phyloP scores from a whole-genome alignment of 2,797 vertebrate species.

The Enteromius anoplus region DNA sequence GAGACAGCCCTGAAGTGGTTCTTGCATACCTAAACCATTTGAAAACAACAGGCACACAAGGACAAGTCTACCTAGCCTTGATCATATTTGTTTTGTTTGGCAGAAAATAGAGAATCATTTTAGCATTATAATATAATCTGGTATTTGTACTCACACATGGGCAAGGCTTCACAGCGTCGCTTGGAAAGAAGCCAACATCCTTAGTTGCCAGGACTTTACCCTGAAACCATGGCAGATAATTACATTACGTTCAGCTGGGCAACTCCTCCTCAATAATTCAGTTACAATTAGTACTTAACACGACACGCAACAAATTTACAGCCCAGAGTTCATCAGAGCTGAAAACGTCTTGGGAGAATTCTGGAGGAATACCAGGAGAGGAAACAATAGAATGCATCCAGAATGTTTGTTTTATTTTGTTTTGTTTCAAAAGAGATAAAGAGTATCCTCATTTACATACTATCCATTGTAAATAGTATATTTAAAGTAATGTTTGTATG shows the following conservation, averaged over 20 bases:
- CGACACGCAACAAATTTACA: slow-evolving; percentile 64
- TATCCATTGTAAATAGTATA: background rate
- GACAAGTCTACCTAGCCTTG: slow-evolving; percentile 33
- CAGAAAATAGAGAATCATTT: slow-evolving; percentile 17
- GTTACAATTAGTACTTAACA: slow-evolving; percentile 70
- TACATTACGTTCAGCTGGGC: slow-evolving; percentile 66
- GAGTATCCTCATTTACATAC: background rate
- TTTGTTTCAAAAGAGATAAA: no score
- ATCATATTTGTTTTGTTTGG: slow-evolving; percentile 29
- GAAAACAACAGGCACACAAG: slow-evolving; percentile 24
- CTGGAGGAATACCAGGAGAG: background rate
- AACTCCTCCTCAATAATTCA: slow-evolving; percentile 70
- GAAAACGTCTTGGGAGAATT: slow-evolving; percentile 15
- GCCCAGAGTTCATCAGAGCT: slow-evolving; percentile 57
- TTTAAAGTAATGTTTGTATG: background rate
- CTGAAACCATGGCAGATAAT: slow-evolving; percentile 79
- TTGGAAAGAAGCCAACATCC: slow-evolving; percentile 96
- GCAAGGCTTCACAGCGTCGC: slow-evolving; percentile 91
- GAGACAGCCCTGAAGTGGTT: background rate
- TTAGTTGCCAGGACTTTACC: slow-evolving; percentile 90
- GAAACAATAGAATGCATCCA: background rate
- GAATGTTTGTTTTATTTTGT: no score
- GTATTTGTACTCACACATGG: slow-evolving; percentile 88
- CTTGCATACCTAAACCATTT: background rate
- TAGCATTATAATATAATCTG: slow-evolving; percentile 49